Evolutionary conservation across 2,113 vertebrate species (phyloP), one percentile per base, ranked within the genome.

Genomic region (Proteles cristata): DNA sequence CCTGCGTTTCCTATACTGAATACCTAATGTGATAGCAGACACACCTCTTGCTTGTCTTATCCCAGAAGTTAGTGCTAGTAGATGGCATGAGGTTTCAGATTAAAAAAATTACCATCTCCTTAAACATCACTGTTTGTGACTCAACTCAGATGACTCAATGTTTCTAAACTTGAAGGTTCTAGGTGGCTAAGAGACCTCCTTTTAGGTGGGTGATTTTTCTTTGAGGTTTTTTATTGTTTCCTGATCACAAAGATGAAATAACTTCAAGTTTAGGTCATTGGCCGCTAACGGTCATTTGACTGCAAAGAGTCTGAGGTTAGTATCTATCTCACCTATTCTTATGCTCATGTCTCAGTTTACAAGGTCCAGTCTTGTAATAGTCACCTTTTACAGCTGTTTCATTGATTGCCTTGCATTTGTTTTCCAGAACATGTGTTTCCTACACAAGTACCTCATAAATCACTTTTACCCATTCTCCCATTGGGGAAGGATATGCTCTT

Each of bases 361-460:
- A 63, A 33, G 50, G 43, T 48, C 55, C 12, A 65, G 65, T 80
- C 73, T 48, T 93, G 77, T 95, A 96, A 94, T 73, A 93, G 86
- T 79, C 81, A 96, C 17, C 5, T 10, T 97, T 90, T 92, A 96
- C 50, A 96, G 53, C 90, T 93, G 61, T 94, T 93, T 88, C 79
- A 82, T 50, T 93, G 90, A 96, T 95, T 82, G 76, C 17, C 8
- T 84, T 80, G 81, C 95, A 94, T 97, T 96, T 97, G 84, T 94
- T 95, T 97, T 81, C 76, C 76, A 90, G 92, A 90, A 97, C 50
- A 35, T 90, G 48, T 3, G 58, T 63, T 97, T 97, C 92, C 88
- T 96, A 85, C 81, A 92, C 88, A 88, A 88, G 43, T 69, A 66
- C 45, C 94, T 96, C 93, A 95, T 96, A 89, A 88, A 96, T 97